Evolutionary conservation across 1,140 invertebrate genomes (phyloP), one percentile per base, ranked within the genome.

Genomic region (Bombus cullumanus): DNA sequence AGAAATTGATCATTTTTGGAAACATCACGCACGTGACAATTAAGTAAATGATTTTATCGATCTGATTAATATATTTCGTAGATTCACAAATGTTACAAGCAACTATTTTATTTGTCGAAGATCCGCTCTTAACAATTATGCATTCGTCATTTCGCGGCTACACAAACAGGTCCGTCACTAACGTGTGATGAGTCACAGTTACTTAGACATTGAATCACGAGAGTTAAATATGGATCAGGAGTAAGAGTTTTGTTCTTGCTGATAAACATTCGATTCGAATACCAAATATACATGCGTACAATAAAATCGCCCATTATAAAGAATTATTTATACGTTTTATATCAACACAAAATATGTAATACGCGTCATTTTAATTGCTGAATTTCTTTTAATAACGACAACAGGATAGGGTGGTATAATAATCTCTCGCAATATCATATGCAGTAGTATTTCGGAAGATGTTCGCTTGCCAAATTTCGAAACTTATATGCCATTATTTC

Each of bases 401-500:
- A 31, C 15, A 31, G 71, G 13, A 43, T 43, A n/a, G 25, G 41
- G 28, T 47, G 39, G 8, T 18, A 72, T n/a, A 41, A 43, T 41
- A 41, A 41, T 72, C 39, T 72, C 6, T 73, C 15, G 37, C 37
- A 39, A 43, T 31, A 73, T 31, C 41, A 28, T 73, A 31, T 47
- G 71, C n/a, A 43, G 13, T 43, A 73, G 71, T 18, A 73, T 73
- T 43, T 39, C 71, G 41, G 41, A 47, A 73, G 41, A 73, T 31
- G 28, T 43, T 73, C 41, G n/a, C n/a, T 73, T 73, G 71, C 71
- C 71, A 73, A 43, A 73, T 73, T 73, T 73, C 71, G 71, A 73
- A 47, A 73, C 41, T 43, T 73, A 31, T 22, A 47, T 41, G 41
- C 25, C 43, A 31, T 43, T 73, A 73, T 47, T 43, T 41, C n/a